A percentile compares a stretch with the other conserved stretches of the same genome.
Evolutionary conservation across 2,888 invertebrate genomes (phyloP).

Genomic region (Eupithecia exiguata): DNA sequence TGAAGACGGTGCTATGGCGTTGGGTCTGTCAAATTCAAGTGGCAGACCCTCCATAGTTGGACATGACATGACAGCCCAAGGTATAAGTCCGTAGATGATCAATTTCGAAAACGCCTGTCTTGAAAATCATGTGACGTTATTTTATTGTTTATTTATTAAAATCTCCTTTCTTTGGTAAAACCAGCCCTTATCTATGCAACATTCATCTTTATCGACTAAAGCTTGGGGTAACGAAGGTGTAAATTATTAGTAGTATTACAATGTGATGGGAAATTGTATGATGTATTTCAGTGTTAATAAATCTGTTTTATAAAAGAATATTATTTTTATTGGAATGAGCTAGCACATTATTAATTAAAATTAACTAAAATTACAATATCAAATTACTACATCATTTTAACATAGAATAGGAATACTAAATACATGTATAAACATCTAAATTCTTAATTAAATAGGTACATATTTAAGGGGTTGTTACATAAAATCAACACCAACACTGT

Average conservation of each 20-base stretch:
- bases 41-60: too few species aligned
- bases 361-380: background rate
- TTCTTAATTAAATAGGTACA: background rate
- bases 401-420: background rate
- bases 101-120: background rate
- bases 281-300: conserved; percentile 76
- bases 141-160: background rate
- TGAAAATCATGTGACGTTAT: background rate
- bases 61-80: too few species aligned
- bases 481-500: too few species aligned
- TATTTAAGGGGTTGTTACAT: background rate
- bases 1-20: too few species aligned
- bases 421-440: background rate
- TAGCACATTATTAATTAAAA: background rate
- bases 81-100: too few species aligned
- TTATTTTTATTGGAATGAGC: conserved; percentile 1
- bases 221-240: conserved; percentile 44
- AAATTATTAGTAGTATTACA: conserved; percentile 66
- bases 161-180: background rate
- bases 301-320: conserved; percentile 59
- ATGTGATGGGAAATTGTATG: conserved; percentile 75
- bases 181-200: background rate
- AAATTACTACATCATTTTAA: background rate
- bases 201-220: background rate
- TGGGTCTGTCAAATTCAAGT: too few species aligned